These are phyloP conservation scores for Carapus acus DNA, from an alignment of 2,797 vertebrate genomes.

Conservation along the genomic window DNA sequence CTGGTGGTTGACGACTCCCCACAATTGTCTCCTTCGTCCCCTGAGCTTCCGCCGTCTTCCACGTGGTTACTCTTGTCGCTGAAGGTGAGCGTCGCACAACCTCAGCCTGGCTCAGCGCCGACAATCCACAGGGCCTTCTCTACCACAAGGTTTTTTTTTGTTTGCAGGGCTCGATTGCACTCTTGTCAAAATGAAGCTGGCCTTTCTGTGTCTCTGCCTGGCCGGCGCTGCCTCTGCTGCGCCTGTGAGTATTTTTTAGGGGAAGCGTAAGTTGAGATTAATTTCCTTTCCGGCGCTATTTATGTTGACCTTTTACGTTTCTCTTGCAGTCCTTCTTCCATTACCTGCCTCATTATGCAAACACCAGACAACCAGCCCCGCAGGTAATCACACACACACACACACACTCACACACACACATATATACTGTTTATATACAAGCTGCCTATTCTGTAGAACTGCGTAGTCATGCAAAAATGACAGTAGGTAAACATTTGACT, in stretches of 20 bases:
- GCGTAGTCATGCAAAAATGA: too few species aligned
- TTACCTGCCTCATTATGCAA: slow-evolving; percentile 66
- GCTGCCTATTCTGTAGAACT: too few species aligned
- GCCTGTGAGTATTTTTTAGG: slow-evolving; percentile 63
- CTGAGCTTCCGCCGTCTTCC: slow-evolving; percentile 1
- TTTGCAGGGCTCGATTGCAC: slow-evolving; percentile 26
- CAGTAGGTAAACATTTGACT: too few species aligned
- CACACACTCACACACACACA: too few species aligned
- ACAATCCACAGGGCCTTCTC: not conserved
- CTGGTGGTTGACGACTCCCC: slow-evolving; percentile 6
- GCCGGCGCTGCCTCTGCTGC: slow-evolving; percentile 59
- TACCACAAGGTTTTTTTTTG: slow-evolving; percentile 12
- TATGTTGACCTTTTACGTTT: slow-evolving; percentile 26
- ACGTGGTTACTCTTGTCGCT: slow-evolving; percentile 1
- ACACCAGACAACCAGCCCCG: slow-evolving; percentile 49
- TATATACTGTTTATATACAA: too few species aligned
- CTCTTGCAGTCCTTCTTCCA: slow-evolving; percentile 60
- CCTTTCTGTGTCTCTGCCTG: slow-evolving; percentile 65
- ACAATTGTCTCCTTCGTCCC: slow-evolving; percentile 19
- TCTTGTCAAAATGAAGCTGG: slow-evolving; percentile 62
- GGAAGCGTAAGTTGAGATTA: not conserved
- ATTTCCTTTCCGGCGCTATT: not conserved
- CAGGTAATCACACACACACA: slow-evolving; percentile 52
- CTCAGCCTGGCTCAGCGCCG: not conserved
- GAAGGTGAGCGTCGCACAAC: slow-evolving; percentile 50